Percentiles rank a stretch among this genome's conserved stretches.
These are phyloP conservation scores for Cephus runcator DNA, from an alignment of 2,888 invertebrate species.

Conservation along the genomic window DNA sequence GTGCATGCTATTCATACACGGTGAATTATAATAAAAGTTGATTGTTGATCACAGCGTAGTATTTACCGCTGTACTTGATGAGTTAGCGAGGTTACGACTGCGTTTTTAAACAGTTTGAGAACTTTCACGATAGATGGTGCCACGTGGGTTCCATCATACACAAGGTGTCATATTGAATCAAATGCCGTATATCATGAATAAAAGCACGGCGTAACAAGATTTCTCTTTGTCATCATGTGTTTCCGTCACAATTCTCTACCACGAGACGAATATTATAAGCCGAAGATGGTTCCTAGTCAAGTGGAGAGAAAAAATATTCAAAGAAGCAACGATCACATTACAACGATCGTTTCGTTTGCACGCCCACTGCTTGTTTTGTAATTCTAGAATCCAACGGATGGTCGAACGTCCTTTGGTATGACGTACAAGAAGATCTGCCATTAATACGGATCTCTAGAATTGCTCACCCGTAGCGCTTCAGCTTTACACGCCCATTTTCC, in stretches of 20 bases:
- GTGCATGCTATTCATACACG: slow-evolving; percentile 13
- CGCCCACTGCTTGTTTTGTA: not conserved
- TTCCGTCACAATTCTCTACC: not conserved
- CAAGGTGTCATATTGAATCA: not conserved
- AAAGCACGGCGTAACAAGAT: not conserved
- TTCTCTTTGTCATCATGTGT: not conserved
- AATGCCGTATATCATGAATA: not conserved
- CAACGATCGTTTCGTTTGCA: not conserved
- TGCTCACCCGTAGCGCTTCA: not conserved
- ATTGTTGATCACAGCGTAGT: not conserved
- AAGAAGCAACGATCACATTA: not conserved
- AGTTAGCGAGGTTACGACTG: not conserved
- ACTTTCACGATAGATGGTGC: not conserved
- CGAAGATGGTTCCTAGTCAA: not conserved
- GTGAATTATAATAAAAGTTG: not conserved
- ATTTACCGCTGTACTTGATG: not conserved
- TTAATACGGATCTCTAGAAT: not conserved
- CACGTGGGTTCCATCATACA: not conserved
- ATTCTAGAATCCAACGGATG: not conserved
- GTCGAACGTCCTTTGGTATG: not conserved
- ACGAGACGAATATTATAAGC: not conserved
- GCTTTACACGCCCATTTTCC: not conserved
- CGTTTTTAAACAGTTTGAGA: not conserved
- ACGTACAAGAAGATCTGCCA: not conserved
- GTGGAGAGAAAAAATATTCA: not conserved